These are phyloP conservation scores for Eupithecia vulgata DNA, from an alignment of 2,888 invertebrate species.

Conservation along the genomic window DNA sequence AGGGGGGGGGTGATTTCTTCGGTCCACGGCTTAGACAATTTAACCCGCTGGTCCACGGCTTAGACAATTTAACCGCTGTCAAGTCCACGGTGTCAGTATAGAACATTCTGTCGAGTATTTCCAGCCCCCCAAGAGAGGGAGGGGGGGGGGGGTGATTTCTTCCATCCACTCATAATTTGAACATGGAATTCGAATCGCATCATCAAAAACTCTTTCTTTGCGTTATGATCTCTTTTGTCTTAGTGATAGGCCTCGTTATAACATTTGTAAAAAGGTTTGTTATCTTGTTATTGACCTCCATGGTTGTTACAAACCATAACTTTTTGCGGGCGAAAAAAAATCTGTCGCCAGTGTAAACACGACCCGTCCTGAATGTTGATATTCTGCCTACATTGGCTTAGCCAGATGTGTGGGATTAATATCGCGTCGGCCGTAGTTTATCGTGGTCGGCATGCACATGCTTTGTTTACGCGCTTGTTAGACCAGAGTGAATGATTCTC, in stretches of 20 bases:
- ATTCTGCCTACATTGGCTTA: constrained; percentile 35
- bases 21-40: too few species aligned
- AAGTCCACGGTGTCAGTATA: too few species aligned
- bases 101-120: too few species aligned
- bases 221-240: neutral
- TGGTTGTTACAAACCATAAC: neutral
- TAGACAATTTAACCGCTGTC: too few species aligned
- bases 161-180: neutral
- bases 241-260: neutral
- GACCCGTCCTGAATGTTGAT: neutral
- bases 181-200: too few species aligned
- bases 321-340: neutral
- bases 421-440: constrained; percentile 24
- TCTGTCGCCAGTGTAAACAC: constrained; percentile 2
- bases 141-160: too few species aligned
- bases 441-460: constrained; percentile 27
- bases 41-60: too few species aligned
- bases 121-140: too few species aligned
- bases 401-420: constrained; percentile 30
- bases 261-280: neutral
- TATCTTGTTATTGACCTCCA: neutral
- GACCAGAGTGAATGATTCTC: constrained; percentile 11
- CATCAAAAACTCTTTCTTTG: neutral
- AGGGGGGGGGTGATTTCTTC: too few species aligned
- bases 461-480: constrained; percentile 25